These are phyloP conservation scores for Willisornis vidua DNA, from an alignment of 2,113 vertebrate genomes.

Conservation along the genomic window DNA sequence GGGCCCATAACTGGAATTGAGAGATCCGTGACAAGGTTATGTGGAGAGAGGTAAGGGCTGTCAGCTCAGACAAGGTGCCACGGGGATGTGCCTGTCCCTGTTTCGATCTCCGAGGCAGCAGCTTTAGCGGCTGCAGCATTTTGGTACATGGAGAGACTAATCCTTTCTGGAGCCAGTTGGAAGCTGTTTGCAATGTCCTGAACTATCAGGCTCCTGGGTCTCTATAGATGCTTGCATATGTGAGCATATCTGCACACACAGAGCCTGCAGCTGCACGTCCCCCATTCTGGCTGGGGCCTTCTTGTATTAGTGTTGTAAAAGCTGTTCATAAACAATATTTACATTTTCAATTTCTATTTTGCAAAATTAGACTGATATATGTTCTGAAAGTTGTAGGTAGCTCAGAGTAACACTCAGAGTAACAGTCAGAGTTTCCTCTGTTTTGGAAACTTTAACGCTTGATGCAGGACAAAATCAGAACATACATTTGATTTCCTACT, in stretches of 20 bases:
- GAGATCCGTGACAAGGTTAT: background rate
- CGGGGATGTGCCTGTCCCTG: background rate
- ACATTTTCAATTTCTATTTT: background rate
- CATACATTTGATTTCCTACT: background rate
- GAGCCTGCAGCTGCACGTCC: background rate
- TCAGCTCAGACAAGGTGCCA: background rate
- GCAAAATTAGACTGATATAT: background rate
- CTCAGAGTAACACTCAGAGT: background rate
- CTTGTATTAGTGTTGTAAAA: background rate
- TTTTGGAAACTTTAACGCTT: background rate
- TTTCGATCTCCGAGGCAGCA: background rate
- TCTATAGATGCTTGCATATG: fast-evolving
- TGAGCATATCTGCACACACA: fast-evolving
- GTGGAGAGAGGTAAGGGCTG: background rate
- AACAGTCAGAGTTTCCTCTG: background rate
- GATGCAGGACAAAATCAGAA: background rate
- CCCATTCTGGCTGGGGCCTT: background rate
- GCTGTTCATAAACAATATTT: background rate
- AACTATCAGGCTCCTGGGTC: background rate
- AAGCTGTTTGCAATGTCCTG: background rate
- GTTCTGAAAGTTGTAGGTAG: background rate
- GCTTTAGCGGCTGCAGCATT: background rate
- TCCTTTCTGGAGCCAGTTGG: background rate
- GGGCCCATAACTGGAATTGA: background rate
- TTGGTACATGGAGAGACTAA: background rate